Percentiles rank a stretch among this genome's conserved stretches.
Evolutionary conservation across 2,113 vertebrate species (phyloP).

Genomic region (Prietella phreatophila): DNA sequence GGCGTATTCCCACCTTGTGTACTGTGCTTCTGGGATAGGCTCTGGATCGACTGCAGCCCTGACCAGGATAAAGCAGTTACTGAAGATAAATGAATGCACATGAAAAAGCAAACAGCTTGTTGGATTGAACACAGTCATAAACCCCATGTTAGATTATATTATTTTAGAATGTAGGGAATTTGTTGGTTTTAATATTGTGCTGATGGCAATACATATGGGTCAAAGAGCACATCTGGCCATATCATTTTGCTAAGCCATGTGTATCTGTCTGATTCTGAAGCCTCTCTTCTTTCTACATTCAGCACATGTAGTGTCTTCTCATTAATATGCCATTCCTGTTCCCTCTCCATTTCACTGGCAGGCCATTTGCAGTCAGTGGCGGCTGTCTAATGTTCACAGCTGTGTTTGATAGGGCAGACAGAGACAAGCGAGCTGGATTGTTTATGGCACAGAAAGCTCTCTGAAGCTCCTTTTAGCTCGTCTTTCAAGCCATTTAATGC

Average conservation of each 20-base stretch:
- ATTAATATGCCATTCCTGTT: conserved; percentile 65
- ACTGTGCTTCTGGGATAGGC: background rate
- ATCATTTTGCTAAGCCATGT: background rate
- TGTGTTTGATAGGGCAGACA: conserved; percentile 59
- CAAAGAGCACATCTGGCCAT: conserved; percentile 24
- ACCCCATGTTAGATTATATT: background rate
- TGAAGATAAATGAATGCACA: background rate
- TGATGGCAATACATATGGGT: background rate
- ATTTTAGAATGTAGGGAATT: background rate
- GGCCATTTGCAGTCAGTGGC: conserved; percentile 64
- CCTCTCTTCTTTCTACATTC: conserved; percentile 41
- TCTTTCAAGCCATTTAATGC: conserved; percentile 44
- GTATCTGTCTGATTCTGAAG: conserved; percentile 30
- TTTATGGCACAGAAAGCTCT: conserved; percentile 53
- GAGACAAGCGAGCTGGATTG: conserved; percentile 49
- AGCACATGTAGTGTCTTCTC: conserved; percentile 52
- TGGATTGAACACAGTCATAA: background rate
- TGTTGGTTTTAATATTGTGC: background rate
- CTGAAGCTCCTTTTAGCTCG: conserved; percentile 46
- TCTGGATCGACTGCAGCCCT: background rate
- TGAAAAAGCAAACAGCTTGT: background rate
- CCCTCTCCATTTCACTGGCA: conserved; percentile 57
- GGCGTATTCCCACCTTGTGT: background rate
- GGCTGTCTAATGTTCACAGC: conserved; percentile 63
- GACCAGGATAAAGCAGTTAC: background rate